These are phyloP conservation scores for Etheostoma spectabile DNA, from an alignment of 2,113 vertebrate species.

Conservation along the genomic window DNA sequence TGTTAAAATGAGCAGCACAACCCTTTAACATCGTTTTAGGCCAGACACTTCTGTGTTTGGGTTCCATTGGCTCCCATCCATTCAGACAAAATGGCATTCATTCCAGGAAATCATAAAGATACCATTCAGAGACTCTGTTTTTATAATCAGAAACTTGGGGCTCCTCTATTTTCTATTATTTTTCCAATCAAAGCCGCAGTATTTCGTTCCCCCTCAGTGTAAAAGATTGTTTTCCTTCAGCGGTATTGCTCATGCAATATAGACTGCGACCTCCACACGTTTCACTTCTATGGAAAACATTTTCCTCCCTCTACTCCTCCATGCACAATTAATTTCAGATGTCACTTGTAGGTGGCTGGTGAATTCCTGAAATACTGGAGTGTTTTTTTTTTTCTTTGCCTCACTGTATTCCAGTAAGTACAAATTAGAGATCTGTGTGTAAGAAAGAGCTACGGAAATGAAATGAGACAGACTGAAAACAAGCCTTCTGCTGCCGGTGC, in stretches of 20 bases:
- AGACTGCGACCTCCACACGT: constrained; percentile 37
- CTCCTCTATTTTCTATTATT: constrained; percentile 65
- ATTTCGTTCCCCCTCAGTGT: constrained; percentile 69
- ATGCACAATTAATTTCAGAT: constrained; percentile 74
- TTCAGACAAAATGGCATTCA: constrained; percentile 68
- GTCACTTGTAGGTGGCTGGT: constrained; percentile 65
- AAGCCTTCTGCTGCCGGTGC: constrained; percentile 40
- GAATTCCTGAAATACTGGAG: constrained; percentile 67
- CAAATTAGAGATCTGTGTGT: constrained; percentile 63
- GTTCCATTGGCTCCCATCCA: constrained; percentile 48
- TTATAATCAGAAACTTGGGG: constrained; percentile 72
- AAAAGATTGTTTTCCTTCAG: constrained; percentile 70
- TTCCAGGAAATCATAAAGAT: constrained; percentile 76
- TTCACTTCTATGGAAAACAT: constrained; percentile 60
- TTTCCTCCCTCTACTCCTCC: constrained; percentile 58
- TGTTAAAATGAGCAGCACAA: neutral
- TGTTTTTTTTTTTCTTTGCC: constrained; percentile 28
- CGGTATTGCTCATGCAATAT: constrained; percentile 37
- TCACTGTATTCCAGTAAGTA: constrained; percentile 64
- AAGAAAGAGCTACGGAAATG: constrained; percentile 53
- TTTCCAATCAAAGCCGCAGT: constrained; percentile 68
- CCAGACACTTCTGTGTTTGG: constrained; percentile 33
- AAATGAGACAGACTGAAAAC: constrained; percentile 67
- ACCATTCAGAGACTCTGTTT: constrained; percentile 69
- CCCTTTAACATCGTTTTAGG: constrained; percentile 26